Percentiles rank a stretch among this genome's conserved stretches.
Conservation (phyloP, 2,888 invertebrate species). For the Pandemis cinnamomeana region DNA sequence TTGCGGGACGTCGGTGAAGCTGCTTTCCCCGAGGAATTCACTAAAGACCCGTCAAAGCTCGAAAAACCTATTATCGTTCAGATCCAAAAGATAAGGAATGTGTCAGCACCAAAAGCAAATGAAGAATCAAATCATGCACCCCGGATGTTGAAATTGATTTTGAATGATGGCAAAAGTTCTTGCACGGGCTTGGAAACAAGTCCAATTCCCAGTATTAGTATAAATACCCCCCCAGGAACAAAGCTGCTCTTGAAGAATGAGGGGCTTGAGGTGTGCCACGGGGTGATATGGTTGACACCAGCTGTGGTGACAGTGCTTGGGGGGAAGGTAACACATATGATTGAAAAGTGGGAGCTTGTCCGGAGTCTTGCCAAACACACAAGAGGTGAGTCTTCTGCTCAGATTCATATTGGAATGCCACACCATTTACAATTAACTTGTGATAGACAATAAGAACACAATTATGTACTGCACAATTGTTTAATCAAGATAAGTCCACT, state of each 20-base stretch:
- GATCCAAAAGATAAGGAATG: slow-evolving; percentile 94
- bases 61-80: slow-evolving; percentile 90
- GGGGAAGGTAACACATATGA: slow-evolving; percentile 92
- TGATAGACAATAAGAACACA: too few species aligned
- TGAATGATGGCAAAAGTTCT: slow-evolving; percentile 93
- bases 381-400: slow-evolving; percentile 67
- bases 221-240: slow-evolving; percentile 95
- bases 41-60: slow-evolving; percentile 83
- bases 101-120: slow-evolving; percentile 95
- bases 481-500: too few species aligned
- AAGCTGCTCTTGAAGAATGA: slow-evolving; percentile 86
- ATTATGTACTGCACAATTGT: too few species aligned
- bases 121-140: slow-evolving; percentile 93
- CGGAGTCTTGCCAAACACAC: slow-evolving; percentile 87
- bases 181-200: slow-evolving; percentile 92
- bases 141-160: slow-evolving; percentile 91
- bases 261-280: slow-evolving; percentile 86
- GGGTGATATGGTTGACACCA: slow-evolving; percentile 89
- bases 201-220: slow-evolving; percentile 87
- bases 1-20: slow-evolving; percentile 92
- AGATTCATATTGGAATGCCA: neutral
- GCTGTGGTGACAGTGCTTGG: slow-evolving; percentile 89
- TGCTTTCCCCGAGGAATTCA: slow-evolving; percentile 88
- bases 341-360: slow-evolving; percentile 94
- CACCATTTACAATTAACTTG: neutral